Base-by-base conservation (phyloP, 2,888 invertebrate genomes). In the Entomobrya multifasciata region DNA sequence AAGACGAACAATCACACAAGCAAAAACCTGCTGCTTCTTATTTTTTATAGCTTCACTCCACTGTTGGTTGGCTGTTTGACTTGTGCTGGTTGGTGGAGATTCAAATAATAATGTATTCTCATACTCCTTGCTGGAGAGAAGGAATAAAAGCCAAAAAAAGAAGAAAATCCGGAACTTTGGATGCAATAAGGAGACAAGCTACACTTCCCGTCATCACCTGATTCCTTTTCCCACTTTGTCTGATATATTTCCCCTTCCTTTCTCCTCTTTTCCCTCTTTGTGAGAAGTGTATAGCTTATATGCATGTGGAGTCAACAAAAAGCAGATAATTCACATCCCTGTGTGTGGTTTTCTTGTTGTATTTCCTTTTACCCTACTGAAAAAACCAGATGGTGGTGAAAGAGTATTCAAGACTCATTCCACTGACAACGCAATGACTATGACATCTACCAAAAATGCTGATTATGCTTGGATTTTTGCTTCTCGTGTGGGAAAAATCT, bases 191-290 rank as follows among this genome's bases (percentile, higher is more conserved):
- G 78, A 85, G 78, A 72, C 72, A 85, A 67, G 65, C 83, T 77
- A 77, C 76, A 83, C 83, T 83, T 77, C 77, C 82, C 67, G 76
- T 83, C 83, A 77, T 65, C 83, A 83, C 83, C 83, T 83, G 83
- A 82, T 74, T 82, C 74, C 74, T 82, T 74, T 81, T 82, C 74
- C 74, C 62, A 72, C 72, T 44, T 72, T 72, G 72, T 72, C 72
- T 81, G 44, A 57, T 81, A 57, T 81, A 81, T 72, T 72, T 81
- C 72, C 80, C 72, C 62, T 81, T 70, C 20, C 44, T 49, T 82
- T 30, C 20, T 36, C 36, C 8, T 8, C 36, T 36, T 22, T 67
- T 30, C 36, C 25, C 15, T 49, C 30, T 36, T 17, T 41, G 47
- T 17, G 20, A 22, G 17, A 41, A 41, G n/a, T 25, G 13, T 25